phyloP scores from a whole-genome alignment of 2,113 vertebrate genomes.

The Gopherus flavomarginatus region DNA sequence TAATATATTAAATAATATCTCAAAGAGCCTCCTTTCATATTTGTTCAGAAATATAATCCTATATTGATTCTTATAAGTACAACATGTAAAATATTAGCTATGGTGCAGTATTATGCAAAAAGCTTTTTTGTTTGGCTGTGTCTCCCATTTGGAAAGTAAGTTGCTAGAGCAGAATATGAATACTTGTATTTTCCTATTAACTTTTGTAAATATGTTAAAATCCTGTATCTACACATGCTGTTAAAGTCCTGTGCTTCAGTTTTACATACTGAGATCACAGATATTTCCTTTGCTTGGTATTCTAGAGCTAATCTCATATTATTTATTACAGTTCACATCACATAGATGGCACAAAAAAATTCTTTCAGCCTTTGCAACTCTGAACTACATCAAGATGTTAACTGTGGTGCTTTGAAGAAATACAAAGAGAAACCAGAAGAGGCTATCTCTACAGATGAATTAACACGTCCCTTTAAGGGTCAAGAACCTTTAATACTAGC shows the following conservation, averaged over 20 bases:
- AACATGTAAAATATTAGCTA: background rate
- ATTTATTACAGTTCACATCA: background rate
- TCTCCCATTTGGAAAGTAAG: background rate
- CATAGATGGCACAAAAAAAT: background rate
- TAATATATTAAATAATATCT: background rate
- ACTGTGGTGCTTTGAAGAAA: background rate
- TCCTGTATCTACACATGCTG: background rate
- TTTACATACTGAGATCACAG: background rate
- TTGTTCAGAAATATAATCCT: background rate
- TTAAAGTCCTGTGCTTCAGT: background rate
- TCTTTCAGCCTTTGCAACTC: background rate
- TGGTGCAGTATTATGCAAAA: background rate
- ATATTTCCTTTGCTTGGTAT: background rate
- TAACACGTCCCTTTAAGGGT: background rate
- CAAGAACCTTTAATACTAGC: background rate
- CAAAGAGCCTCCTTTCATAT: background rate
- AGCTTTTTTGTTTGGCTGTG: background rate
- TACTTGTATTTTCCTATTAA: background rate
- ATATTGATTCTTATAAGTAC: background rate
- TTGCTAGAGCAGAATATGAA: background rate
- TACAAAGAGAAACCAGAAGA: background rate
- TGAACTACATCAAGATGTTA: background rate
- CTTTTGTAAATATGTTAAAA: background rate
- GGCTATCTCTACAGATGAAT: background rate
- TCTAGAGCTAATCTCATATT: background rate